Conservation (phyloP, 2,113 vertebrate species). For the Ochotona princeps region DNA sequence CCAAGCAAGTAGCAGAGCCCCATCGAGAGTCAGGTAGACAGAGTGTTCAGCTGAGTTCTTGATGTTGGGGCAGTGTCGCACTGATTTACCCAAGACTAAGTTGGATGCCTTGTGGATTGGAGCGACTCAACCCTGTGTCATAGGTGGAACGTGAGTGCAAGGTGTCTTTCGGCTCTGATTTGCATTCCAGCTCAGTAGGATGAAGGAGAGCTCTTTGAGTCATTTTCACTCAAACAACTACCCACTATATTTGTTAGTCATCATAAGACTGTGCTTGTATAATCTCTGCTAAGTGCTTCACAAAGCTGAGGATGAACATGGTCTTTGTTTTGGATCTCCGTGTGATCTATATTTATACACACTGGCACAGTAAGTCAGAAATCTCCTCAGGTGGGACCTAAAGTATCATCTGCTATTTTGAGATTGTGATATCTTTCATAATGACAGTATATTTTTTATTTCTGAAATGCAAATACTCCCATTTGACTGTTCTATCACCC, state of each 20-base stretch:
- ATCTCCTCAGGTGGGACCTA: not conserved
- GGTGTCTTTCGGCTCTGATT: conserved; percentile 45
- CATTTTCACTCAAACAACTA: not conserved
- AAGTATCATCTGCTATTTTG: not conserved
- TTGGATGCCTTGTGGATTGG: not conserved
- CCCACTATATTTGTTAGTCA: not conserved
- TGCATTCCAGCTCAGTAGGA: not conserved
- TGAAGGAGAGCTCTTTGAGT: not conserved
- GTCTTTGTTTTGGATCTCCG: not conserved
- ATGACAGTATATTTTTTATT: conserved; percentile 21
- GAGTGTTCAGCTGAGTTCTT: not conserved
- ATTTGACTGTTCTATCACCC: not conserved
- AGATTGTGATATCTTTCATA: not conserved
- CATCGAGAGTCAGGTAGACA: not conserved
- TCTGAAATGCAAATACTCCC: conserved; percentile 29
- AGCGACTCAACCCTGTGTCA: not conserved
- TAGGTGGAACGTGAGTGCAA: not conserved
- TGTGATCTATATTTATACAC: not conserved
- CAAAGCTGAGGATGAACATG: not conserved
- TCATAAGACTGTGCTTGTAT: not conserved
- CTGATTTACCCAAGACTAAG: not conserved
- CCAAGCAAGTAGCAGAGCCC: not conserved
- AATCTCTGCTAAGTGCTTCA: not conserved
- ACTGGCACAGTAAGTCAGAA: not conserved
- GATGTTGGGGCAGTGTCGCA: not conserved